phyloP scores from a whole-genome alignment of 2,888 invertebrate genomes.

The Stratiomys singularior region DNA sequence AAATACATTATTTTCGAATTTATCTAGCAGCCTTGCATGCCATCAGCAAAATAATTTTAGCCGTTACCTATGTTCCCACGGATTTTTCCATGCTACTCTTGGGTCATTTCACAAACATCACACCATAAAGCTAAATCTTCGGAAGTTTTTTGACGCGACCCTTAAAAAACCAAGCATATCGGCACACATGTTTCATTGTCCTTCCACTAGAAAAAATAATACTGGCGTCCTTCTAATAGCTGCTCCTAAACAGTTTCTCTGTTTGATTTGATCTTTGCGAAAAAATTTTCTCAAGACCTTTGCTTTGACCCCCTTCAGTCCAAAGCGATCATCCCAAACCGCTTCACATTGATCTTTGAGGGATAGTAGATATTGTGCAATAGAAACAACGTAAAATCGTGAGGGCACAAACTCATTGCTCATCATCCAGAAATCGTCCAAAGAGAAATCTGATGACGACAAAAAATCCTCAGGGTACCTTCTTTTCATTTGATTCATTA shows the following conservation, averaged over 20 bases:
- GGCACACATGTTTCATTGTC: constrained; percentile 35
- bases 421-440: constrained; percentile 23
- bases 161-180: constrained; percentile 4
- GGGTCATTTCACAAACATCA: constrained; percentile 19
- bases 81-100: background rate
- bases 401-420: constrained; percentile 18
- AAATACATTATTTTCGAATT: no score
- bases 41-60: no score
- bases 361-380: background rate
- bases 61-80: no score
- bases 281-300: constrained; percentile 45
- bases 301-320: constrained; percentile 43
- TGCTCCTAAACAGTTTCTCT: background rate
- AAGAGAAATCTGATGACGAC: constrained; percentile 22
- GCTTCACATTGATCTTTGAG: constrained; percentile 19
- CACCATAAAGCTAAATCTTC: background rate
- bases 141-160: background rate
- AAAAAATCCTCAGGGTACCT: constrained; percentile 25
- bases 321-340: no score
- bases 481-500: constrained; percentile 10
- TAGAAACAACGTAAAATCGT: constrained; percentile 1
- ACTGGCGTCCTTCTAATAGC: background rate
- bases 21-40: no score
- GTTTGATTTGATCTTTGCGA: constrained; percentile 10
- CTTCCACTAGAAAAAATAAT: constrained; percentile 4